phyloP scores from a whole-genome alignment of 1,140 invertebrate genomes.

The Holotrichia oblita region DNA sequence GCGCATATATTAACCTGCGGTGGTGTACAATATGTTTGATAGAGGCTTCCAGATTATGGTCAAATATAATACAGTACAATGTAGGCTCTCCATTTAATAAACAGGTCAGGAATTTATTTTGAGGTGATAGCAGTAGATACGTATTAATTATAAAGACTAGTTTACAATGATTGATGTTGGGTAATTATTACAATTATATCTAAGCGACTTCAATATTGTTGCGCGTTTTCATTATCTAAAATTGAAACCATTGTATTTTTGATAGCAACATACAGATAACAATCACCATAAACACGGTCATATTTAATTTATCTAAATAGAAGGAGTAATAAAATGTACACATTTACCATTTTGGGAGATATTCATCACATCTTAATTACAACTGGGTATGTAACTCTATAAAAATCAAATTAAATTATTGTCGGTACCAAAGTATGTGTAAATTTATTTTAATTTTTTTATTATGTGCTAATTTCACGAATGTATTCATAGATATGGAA shows the following conservation, averaged over 20 bases:
- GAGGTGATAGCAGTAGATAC: too few species aligned
- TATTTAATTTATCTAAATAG: neutral
- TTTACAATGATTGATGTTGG: too few species aligned
- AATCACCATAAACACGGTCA: neutral
- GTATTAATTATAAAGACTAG: too few species aligned
- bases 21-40: constrained; percentile 43
- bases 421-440: neutral
- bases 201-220: too few species aligned
- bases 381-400: neutral
- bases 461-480: constrained; percentile 22
- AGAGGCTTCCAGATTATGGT: neutral
- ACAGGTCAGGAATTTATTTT: neutral
- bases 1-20: constrained; percentile 52
- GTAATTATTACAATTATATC: too few species aligned
- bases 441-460: constrained; percentile 32
- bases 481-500: constrained; percentile 11
- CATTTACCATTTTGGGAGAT: too few species aligned
- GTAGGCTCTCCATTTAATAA: constrained; percentile 3
- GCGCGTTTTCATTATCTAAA: too few species aligned
- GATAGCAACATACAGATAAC: neutral
- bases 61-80: neutral
- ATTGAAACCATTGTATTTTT: too few species aligned
- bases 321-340: neutral
- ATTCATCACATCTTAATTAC: constrained; percentile 20
- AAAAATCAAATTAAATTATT: neutral